Base-by-base conservation (phyloP, 2,888 invertebrate species). In the Amaurobius ferox region DNA sequence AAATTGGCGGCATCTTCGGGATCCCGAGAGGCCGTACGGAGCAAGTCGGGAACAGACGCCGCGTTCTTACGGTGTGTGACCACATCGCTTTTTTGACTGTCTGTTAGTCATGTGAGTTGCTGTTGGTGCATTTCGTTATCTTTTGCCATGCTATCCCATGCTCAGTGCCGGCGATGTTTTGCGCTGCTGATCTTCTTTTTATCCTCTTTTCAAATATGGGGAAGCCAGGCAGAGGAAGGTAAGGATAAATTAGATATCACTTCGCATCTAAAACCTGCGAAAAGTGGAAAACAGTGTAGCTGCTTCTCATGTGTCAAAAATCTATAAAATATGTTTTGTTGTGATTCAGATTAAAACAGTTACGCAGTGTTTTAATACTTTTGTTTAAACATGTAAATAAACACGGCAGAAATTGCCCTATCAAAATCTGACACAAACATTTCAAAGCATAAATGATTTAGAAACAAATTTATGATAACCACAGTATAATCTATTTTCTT, bases 101-200 rank as follows among this genome's bases (percentile, higher is more conserved):
- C 66, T 66, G 19, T 9, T 30, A 23, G 66, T 32, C 66, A 66
- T 66, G 66, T 66, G 66, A 66, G 55, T 66, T 66, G 64, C n/a
- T 32, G 66, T 66, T 35, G 35, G 30, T 66, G 35, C 66, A 66
- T 66, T 66, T 66, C 13, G 35, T 32, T 55, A 55, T 23, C 55
- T 35, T 66, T 66, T 66, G 66, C 66, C 35, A 66, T 66, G 66
- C 19, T 23, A 66, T 66, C 66, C 32, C 32, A 66, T 66, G 66
- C n/a, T 66, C 35, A 28, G 30, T 66, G 32, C 66, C 66, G 66
- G 19, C 66, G 35, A 66, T 66, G 35, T 66, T 30, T 66, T 66
- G n/a, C 32, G 32, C 35, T 66, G 66, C 32, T 66, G 11, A 0
- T 64, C 19, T 66, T 66, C 30, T 66, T 66, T 66, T 66, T n/a